A percentile compares a stretch with the other conserved stretches of the same genome.
phyloP scores from a whole-genome alignment of 2,113 vertebrate species.

The Vulpes vulpes region DNA sequence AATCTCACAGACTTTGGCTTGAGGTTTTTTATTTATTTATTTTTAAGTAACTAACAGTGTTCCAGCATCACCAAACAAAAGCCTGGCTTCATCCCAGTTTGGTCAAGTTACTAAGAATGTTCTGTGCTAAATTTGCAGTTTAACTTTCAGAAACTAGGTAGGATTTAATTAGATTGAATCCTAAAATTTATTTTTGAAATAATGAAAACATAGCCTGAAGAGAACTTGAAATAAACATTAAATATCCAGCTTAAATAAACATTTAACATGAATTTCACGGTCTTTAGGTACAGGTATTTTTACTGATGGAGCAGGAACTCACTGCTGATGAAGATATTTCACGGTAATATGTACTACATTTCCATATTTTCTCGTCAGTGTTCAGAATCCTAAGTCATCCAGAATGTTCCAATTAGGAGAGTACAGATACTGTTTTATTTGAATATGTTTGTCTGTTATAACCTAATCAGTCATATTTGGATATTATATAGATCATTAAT shows the following conservation, averaged over 20 bases:
- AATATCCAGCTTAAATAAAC: constrained; percentile 5
- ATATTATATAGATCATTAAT: constrained; percentile 33
- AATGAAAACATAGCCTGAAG: constrained; percentile 47
- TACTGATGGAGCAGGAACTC: constrained; percentile 95
- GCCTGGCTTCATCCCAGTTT: neutral
- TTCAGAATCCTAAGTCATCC: constrained; percentile 5
- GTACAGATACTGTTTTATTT: neutral
- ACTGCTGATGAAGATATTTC: constrained; percentile 98
- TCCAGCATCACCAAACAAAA: neutral
- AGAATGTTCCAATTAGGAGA: neutral
- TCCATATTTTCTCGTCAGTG: neutral
- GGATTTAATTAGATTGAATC: neutral
- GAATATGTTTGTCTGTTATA: neutral
- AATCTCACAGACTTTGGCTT: neutral
- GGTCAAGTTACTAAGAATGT: neutral
- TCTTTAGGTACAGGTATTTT: constrained; percentile 93
- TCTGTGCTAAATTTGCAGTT: constrained; percentile 14
- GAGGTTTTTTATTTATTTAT: neutral
- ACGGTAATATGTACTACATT: constrained; percentile 88
- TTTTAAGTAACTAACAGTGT: constrained; percentile 2
- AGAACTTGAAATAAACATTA: constrained; percentile 9
- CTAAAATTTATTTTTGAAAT: constrained; percentile 41
- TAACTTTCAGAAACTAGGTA: constrained; percentile 10
- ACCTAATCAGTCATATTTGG: neutral
- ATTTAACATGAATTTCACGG: constrained; percentile 65